These are phyloP conservation scores for Gymnogyps californianus DNA, from an alignment of 2,113 vertebrate genomes.

Conservation along the genomic window DNA sequence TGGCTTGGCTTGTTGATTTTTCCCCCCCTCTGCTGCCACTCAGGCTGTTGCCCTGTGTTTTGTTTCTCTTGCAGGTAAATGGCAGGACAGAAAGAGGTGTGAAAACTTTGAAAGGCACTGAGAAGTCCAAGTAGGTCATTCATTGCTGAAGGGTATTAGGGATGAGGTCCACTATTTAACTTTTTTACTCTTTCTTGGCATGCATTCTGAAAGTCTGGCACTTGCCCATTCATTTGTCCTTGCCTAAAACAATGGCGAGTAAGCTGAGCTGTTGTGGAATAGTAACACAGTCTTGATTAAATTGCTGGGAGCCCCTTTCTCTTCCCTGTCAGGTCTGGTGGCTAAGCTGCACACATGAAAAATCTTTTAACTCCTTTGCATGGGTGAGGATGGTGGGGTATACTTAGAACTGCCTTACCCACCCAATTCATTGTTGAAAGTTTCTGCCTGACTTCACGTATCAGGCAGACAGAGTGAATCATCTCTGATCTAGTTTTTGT, in stretches of 20 bases:
- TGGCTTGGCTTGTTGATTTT: not conserved
- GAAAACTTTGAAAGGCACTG: not conserved
- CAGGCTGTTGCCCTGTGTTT: not conserved
- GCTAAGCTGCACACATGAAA: not conserved
- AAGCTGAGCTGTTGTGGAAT: slow-evolving; percentile 32
- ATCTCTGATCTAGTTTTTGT: not conserved
- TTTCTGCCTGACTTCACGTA: not conserved
- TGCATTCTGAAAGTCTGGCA: not conserved
- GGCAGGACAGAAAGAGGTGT: not conserved
- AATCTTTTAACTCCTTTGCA: not conserved
- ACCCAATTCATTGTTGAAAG: not conserved
- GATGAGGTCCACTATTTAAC: slow-evolving; percentile 24
- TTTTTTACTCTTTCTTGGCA: slow-evolving; percentile 17
- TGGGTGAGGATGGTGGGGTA: not conserved
- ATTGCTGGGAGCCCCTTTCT: not conserved
- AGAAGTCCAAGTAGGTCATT: slow-evolving; percentile 37
- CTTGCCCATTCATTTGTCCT: not conserved
- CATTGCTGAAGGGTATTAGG: not conserved
- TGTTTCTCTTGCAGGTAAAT: slow-evolving; percentile 26
- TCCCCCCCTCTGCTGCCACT: not conserved
- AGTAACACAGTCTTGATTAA: slow-evolving; percentile 10
- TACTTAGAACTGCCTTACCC: not conserved
- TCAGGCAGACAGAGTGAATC: not conserved
- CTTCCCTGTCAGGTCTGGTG: not conserved
- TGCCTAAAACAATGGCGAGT: not conserved